These are phyloP conservation scores for Poeciliopsis occidentalis DNA, from an alignment of 2,113 vertebrate genomes.

Conservation along the genomic window DNA sequence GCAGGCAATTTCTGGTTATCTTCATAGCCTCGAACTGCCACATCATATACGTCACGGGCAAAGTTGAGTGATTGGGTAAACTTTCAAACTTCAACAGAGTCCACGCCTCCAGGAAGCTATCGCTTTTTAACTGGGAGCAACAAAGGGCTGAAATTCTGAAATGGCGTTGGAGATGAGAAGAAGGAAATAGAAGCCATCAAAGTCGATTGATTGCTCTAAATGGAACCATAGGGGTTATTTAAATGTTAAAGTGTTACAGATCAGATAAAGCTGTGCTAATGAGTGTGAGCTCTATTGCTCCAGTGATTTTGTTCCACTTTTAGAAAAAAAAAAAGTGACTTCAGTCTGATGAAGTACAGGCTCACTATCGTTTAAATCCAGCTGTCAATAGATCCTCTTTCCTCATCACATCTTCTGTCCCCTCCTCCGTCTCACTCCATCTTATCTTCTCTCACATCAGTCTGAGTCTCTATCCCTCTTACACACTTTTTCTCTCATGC, in stretches of 20 bases:
- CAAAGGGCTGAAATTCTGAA: too few relatives aligned
- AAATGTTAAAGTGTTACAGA: background rate
- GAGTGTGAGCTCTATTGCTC: background rate
- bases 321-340: background rate
- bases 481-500: background rate
- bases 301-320: constrained; percentile 1
- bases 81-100: too few relatives aligned
- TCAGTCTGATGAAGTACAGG: constrained; percentile 10
- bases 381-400: constrained; percentile 19
- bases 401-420: constrained; percentile 26
- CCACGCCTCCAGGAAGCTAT: too few relatives aligned
- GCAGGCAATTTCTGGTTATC: too few relatives aligned
- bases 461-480: constrained; percentile 24
- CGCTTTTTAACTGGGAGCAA: too few relatives aligned
- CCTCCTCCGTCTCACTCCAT: constrained; percentile 35
- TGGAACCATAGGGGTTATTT: background rate
- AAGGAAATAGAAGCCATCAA: background rate
- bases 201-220: background rate
- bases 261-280: background rate
- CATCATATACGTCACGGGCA: too few relatives aligned
- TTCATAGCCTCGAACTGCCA: too few relatives aligned
- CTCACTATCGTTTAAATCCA: constrained; percentile 18
- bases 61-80: too few relatives aligned
- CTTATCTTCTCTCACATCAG: constrained; percentile 40
- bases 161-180: background rate